A percentile compares a stretch with the other conserved stretches of the same genome.
phyloP scores from a whole-genome alignment of 92 coral and sea anemone genomes.

The Porites rus region DNA sequence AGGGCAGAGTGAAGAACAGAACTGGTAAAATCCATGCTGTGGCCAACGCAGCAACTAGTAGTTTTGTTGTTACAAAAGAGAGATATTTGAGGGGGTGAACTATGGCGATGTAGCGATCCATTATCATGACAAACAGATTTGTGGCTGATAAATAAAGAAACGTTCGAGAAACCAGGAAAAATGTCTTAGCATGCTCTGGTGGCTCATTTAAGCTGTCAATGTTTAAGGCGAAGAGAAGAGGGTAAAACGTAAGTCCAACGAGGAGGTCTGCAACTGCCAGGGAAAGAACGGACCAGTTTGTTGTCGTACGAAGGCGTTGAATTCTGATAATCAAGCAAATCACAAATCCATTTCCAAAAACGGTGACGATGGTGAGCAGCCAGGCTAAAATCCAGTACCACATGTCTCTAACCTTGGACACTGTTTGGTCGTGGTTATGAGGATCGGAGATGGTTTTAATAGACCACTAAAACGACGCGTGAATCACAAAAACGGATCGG shows the following conservation, averaged over 20 bases:
- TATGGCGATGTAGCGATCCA: conserved; percentile 65
- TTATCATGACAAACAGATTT: conserved; percentile 50
- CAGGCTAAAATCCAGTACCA: conserved; percentile 47
- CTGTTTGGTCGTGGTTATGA: neutral
- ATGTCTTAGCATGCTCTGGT: neutral
- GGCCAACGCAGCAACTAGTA: conserved; percentile 9
- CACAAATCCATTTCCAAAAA: conserved; percentile 39
- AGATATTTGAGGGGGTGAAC: conserved; percentile 53
- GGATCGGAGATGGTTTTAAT: too few relatives aligned
- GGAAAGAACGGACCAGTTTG: conserved; percentile 44
- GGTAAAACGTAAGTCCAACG: conserved; percentile 34
- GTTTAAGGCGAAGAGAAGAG: conserved; percentile 47
- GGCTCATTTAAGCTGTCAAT: conserved; percentile 4
- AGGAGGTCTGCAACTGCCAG: conserved; percentile 35
- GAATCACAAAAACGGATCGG: neutral
- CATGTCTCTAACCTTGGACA: neutral
- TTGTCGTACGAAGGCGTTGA: conserved; percentile 24
- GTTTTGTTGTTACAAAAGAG: conserved; percentile 30
- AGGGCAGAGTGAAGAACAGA: conserved; percentile 11
- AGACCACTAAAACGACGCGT: neutral
- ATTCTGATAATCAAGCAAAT: conserved; percentile 7
- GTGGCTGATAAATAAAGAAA: conserved; percentile 43
- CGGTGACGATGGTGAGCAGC: conserved; percentile 23
- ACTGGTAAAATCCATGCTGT: conserved; percentile 53
- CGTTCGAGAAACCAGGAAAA: conserved; percentile 37